Evolutionary conservation across 2,888 invertebrate species (phyloP), one percentile per base, ranked within the genome.

Genomic region (Ennomos fuscantarius): DNA sequence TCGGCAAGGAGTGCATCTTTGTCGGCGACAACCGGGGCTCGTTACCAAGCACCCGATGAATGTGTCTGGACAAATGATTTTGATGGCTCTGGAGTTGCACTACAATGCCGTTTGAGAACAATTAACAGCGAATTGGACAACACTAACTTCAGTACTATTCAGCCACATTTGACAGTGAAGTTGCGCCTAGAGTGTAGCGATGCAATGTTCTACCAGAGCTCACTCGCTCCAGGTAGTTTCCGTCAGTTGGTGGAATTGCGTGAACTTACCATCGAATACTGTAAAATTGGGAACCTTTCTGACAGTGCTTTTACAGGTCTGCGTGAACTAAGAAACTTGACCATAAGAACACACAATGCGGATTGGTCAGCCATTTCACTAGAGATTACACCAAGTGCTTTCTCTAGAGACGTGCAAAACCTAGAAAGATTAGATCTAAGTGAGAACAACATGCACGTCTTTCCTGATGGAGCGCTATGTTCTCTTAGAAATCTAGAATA

Each of bases 321-420:
- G 40, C 94, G 95, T 58, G 95, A 96, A 81, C 93, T 97, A 62
- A 93, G 95, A 68, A 96, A 96, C 81, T 92, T 97, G 57, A 96
- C 97, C 42, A 94, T 97, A 65, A 94, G 96, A 73, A 96, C 96
- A 48, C 96, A 96, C 87, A 96, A 96, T 86, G 96, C 96, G 40
- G 96, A 96, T 79, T 96, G 96, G 96, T 95, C 96, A 39, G 95
- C 96, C 49, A 95, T 96, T 94, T 94, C 95, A 51, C 92, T 96
- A 62, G 95, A 96, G 79, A 93, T 96, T 62, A 95, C 96, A 39
- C 93, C 94, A 11, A 94, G 95, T 50, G 95, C 96, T 37, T 96
- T 96, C 81, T 94, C 95, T 61, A 94, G 95, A 72, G 96, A 96
- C 73, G 93, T 96, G 12, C 94, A 94, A 65, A 93, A 95, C 66